These are phyloP conservation scores for Zoanthus sociatus DNA, from an alignment of 92 coral and sea anemone genomes.

Conservation along the genomic window DNA sequence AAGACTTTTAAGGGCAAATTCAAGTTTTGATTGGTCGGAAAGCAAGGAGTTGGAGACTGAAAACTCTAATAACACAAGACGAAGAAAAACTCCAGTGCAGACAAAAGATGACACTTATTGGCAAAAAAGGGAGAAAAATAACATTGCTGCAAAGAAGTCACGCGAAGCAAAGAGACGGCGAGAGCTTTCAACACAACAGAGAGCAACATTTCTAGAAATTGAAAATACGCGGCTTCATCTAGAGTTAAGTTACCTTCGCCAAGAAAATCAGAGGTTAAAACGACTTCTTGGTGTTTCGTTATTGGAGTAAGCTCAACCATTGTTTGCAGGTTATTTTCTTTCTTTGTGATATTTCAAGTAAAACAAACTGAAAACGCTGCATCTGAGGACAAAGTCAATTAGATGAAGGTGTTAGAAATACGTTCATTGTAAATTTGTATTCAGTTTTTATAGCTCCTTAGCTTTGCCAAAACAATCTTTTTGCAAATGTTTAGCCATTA, in stretches of 20 bases:
- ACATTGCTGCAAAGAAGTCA: conserved; percentile 12
- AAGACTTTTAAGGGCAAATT: not conserved
- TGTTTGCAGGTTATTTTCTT: no score
- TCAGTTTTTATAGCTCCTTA: no score
- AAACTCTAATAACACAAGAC: not conserved
- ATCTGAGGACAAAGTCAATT: no score
- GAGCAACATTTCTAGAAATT: conserved; percentile 9
- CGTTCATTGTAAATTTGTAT: no score
- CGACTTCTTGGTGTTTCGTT: not conserved
- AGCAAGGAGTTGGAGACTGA: not conserved
- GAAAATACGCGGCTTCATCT: conserved; percentile 22
- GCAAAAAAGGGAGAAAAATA: conserved; percentile 3
- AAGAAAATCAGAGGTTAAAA: conserved; percentile 6
- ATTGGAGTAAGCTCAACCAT: not conserved
- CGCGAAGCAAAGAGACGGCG: not conserved
- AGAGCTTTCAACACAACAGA: not conserved
- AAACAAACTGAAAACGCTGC: no score
- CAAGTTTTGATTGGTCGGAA: not conserved
- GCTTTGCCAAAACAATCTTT: no score
- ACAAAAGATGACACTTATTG: conserved; percentile 13
- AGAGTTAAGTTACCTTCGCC: conserved; percentile 11
- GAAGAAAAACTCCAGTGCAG: not conserved
- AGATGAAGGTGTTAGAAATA: no score
- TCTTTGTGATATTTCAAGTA: no score
- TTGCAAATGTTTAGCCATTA: no score